Conservation (phyloP, 2,888 invertebrate genomes). For the Perdita meconis region DNA sequence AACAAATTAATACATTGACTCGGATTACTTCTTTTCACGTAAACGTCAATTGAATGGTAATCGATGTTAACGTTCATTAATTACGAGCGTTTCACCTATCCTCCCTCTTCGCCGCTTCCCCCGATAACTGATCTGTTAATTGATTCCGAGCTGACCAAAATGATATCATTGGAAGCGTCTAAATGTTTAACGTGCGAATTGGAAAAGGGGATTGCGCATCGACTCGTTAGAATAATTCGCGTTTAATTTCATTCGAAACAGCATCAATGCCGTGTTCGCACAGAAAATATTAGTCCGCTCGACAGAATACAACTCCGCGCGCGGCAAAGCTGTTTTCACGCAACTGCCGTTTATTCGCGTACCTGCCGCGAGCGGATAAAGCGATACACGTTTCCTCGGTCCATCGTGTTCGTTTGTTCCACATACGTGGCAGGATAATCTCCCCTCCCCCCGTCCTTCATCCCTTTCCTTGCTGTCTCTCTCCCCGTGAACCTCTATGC, state of each 20-base stretch:
- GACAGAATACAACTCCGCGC: not conserved
- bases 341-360: conserved; percentile 15
- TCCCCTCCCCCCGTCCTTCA: not conserved
- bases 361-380: conserved; percentile 20
- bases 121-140: conserved; percentile 9
- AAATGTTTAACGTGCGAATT: not conserved
- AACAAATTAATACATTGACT: not conserved
- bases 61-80: no score
- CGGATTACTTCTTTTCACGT: no score
- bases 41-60: no score
- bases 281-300: conserved; percentile 16
- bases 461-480: not conserved
- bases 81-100: no score
- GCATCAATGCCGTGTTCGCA: not conserved
- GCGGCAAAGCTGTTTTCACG: conserved; percentile 29
- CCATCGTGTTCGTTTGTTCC: conserved; percentile 28
- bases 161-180: not conserved
- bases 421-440: conserved; percentile 24
- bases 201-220: not conserved
- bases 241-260: conserved; percentile 8
- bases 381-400: conserved; percentile 23
- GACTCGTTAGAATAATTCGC: conserved; percentile 6
- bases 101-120: not conserved
- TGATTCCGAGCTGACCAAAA: not conserved
- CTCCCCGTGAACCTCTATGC: no score